Percentiles rank a stretch among this genome's conserved stretches.
These are phyloP conservation scores for Orthosia cruda DNA, from an alignment of 2,888 invertebrate species.

Conservation along the genomic window DNA sequence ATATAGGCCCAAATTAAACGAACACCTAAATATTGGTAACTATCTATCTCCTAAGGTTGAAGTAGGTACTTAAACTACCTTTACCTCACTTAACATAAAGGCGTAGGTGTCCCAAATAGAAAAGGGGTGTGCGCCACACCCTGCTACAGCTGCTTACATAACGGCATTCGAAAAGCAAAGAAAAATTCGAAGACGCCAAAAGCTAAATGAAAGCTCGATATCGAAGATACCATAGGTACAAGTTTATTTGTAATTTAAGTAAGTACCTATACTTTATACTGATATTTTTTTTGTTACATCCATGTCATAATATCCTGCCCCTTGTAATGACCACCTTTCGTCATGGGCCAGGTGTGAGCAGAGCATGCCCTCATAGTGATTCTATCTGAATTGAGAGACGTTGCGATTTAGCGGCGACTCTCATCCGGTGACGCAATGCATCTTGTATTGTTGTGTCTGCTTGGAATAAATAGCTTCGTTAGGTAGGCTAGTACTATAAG, in stretches of 20 bases:
- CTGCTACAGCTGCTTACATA: too few relatives aligned
- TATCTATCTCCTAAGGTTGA: background rate
- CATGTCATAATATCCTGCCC: constrained; percentile 11
- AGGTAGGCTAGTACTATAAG: constrained; percentile 28
- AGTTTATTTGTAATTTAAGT: background rate
- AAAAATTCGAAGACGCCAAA: background rate
- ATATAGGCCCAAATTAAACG: background rate
- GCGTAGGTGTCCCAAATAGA: constrained; percentile 4
- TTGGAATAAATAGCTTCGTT: constrained; percentile 52
- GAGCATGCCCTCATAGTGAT: constrained; percentile 8
- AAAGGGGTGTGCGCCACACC: constrained; percentile 12
- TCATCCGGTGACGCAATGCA: constrained; percentile 75
- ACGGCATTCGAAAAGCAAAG: background rate
- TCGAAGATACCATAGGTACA: background rate
- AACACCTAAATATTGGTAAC: background rate
- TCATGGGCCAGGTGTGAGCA: constrained; percentile 25
- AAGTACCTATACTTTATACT: too few relatives aligned
- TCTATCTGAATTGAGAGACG: constrained; percentile 28
- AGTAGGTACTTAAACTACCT: background rate
- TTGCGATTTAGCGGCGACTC: constrained; percentile 61
- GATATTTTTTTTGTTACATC: constrained; percentile 1
- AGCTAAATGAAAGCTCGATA: background rate
- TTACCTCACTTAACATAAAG: background rate
- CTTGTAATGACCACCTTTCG: constrained; percentile 5
- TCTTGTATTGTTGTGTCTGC: constrained; percentile 61